Conservation (phyloP, 2,797 vertebrate species). For the Ceryle rudis region DNA sequence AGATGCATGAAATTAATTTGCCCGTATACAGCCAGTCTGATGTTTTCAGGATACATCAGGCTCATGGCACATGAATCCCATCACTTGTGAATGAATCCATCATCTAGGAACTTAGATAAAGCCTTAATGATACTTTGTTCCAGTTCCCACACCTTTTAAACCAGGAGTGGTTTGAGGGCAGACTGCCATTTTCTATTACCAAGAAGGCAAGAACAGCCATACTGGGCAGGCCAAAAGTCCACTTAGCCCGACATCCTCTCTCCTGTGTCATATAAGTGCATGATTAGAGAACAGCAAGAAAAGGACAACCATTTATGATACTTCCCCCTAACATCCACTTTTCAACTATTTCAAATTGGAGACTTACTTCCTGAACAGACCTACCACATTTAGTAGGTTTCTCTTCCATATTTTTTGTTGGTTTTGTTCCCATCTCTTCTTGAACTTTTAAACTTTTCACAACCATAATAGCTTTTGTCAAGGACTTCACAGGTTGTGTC, state of each 20-base stretch:
- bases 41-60: neutral
- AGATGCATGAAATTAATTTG: neutral
- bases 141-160: neutral
- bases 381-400: neutral
- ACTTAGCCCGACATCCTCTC: neutral
- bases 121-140: neutral
- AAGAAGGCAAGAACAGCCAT: neutral
- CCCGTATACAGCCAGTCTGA: accelerated
- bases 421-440: neutral
- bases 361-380: neutral
- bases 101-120: neutral
- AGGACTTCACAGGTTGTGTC: neutral
- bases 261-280: accelerated
- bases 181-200: neutral
- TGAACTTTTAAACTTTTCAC: neutral
- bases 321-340: neutral
- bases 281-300: neutral
- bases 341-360: neutral
- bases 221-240: neutral
- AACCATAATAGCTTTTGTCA: neutral
- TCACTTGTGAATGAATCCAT: no score
- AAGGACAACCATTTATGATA: neutral
- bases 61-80: neutral
- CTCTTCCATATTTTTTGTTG: neutral
- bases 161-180: accelerated